A percentile compares a stretch with the other conserved stretches of the same genome.
phyloP scores from a whole-genome alignment of 2,113 vertebrate genomes.

The Eidolon helvum region DNA sequence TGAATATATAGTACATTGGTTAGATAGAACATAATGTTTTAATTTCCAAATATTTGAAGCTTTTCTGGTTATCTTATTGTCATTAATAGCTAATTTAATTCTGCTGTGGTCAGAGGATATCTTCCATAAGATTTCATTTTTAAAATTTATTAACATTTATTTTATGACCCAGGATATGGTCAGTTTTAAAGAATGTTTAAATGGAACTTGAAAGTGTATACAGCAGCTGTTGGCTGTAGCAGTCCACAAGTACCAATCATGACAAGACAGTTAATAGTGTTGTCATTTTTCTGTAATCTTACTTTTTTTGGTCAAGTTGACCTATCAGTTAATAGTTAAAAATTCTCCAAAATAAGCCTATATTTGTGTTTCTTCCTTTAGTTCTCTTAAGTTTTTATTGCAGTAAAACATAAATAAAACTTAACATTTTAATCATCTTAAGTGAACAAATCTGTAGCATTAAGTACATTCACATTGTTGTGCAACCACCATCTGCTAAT shows the following conservation, averaged over 20 bases:
- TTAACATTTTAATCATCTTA: background rate
- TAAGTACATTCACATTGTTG: background rate
- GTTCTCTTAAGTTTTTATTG: background rate
- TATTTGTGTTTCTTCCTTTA: background rate
- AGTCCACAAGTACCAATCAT: background rate
- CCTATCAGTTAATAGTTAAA: background rate
- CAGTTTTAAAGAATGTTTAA: background rate
- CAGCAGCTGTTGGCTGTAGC: background rate
- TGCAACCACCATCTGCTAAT: background rate
- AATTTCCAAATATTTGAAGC: background rate
- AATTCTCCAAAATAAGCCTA: background rate
- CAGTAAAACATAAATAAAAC: background rate
- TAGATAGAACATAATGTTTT: too few relatives aligned
- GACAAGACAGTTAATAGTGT: background rate
- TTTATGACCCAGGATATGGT: background rate
- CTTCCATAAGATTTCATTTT: background rate
- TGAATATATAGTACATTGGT: too few relatives aligned
- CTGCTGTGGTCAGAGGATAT: background rate
- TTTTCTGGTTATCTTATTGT: background rate
- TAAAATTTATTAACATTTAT: background rate
- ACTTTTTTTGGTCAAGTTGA: background rate
- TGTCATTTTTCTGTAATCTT: background rate
- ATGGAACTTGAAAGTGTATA: background rate
- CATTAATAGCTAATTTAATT: constrained; percentile 1
- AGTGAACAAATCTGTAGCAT: background rate